phyloP scores from a whole-genome alignment of 1,140 invertebrate genomes.

The Macrobrachium nipponense region DNA sequence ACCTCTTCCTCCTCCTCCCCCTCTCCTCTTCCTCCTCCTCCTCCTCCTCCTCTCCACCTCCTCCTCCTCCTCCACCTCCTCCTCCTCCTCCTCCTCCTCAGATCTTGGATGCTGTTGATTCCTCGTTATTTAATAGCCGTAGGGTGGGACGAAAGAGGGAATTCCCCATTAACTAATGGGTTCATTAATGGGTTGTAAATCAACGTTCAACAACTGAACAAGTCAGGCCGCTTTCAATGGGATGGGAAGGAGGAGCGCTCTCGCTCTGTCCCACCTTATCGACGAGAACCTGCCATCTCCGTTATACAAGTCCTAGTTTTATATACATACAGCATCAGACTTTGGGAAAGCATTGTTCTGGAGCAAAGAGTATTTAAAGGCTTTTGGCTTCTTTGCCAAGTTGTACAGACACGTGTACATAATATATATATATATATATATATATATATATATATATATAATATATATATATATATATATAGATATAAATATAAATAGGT shows the following conservation, averaged over 20 bases:
- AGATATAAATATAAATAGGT: background rate
- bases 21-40: background rate
- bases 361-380: too few relatives aligned
- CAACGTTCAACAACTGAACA: background rate
- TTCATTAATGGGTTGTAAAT: slow-evolving; percentile 12
- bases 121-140: background rate
- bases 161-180: slow-evolving; percentile 12
- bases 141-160: background rate
- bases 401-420: too few relatives aligned
- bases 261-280: too few relatives aligned
- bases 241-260: too few relatives aligned
- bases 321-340: too few relatives aligned
- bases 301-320: too few relatives aligned
- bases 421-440: background rate
- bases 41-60: background rate
- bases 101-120: background rate
- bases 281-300: too few relatives aligned
- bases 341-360: too few relatives aligned
- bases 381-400: too few relatives aligned
- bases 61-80: background rate
- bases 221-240: too few relatives aligned
- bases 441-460: background rate
- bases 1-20: background rate
- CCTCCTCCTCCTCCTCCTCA: background rate
- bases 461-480: background rate